These are phyloP conservation scores for Camelus bactrianus DNA, from an alignment of 2,113 vertebrate species.

Conservation along the genomic window DNA sequence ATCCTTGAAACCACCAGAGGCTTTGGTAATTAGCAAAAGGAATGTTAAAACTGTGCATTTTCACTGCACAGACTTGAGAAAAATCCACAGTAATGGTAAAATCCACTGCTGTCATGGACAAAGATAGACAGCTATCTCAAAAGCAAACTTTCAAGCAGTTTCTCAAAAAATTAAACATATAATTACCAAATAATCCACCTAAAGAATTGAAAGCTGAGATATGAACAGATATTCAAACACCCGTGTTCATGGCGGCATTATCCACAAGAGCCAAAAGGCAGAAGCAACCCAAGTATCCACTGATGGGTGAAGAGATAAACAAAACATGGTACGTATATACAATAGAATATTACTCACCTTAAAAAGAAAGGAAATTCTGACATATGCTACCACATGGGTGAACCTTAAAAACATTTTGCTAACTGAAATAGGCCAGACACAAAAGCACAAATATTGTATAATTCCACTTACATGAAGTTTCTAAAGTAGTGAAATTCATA, in stretches of 20 bases:
- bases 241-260: not conserved
- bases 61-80: not conserved
- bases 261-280: not conserved
- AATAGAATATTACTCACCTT: too few species aligned
- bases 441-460: too few species aligned
- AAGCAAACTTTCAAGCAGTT: not conserved
- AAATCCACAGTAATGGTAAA: not conserved
- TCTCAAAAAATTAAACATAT: not conserved
- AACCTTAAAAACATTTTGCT: too few species aligned
- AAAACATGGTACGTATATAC: too few species aligned
- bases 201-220: not conserved
- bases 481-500: not conserved
- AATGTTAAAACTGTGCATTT: conserved; percentile 20
- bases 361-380: too few species aligned
- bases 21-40: not conserved
- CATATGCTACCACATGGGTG: too few species aligned
- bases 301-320: too few species aligned
- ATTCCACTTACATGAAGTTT: too few species aligned
- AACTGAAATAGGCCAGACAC: too few species aligned
- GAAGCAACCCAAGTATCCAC: too few species aligned
- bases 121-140: not conserved
- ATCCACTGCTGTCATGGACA: not conserved
- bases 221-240: not conserved
- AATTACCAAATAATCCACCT: not conserved
- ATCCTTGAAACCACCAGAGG: not conserved